Base-by-base conservation (phyloP, 1,140 invertebrate species). In the Macrostomum lignano region DNA sequence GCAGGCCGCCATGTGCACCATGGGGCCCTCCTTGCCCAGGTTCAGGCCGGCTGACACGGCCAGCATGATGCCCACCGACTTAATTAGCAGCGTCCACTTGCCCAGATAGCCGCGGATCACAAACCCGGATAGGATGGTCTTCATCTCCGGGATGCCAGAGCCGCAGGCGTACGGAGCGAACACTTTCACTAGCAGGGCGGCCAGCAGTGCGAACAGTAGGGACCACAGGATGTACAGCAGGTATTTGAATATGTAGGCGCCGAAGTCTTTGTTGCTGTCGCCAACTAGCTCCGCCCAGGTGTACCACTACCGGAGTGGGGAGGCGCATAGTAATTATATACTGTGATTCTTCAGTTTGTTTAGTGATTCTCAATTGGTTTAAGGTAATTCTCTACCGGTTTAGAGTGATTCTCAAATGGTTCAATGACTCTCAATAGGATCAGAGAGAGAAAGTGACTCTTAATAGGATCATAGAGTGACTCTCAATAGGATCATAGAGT, bases 141-240 rank as follows among this genome's bases (percentile, higher is more conserved):
- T 99, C 41, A 98, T 94, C 69, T 60, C 36, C 15, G 40, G 36
- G 22, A 41, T 30, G 20, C 38, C 38, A 15, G 33, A 36, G 10
- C 32, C 88, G 58, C 84, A 93, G 3, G 88, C 91, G 55, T 98
- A 98, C 0, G 91, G 91, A 3, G 91, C 91, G 66, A 96, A 96
- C 67, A 91, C 88, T 41, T 77, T 65, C 7, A 98, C 88, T 37
- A 98, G 64, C 10, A 74, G 73, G 7, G 79, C 86, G 21, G 86
- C 82, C 3, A 94, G 60, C 1, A 74, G 69, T 7, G 82, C 79
- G 59, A 93, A 88, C 2, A 79, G 47, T 36, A 94, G 60, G 14
- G 79, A 78, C 78, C 78, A 93, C 10, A 73, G 49, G 29, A 91
- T 72, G 55, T 86, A 98, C 57, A 86, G 73, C 33, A 94, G 58